A percentile compares a stretch with the other conserved stretches of the same genome.
Evolutionary conservation across 2,113 vertebrate genomes (phyloP).

Genomic region (Galbula dea): DNA sequence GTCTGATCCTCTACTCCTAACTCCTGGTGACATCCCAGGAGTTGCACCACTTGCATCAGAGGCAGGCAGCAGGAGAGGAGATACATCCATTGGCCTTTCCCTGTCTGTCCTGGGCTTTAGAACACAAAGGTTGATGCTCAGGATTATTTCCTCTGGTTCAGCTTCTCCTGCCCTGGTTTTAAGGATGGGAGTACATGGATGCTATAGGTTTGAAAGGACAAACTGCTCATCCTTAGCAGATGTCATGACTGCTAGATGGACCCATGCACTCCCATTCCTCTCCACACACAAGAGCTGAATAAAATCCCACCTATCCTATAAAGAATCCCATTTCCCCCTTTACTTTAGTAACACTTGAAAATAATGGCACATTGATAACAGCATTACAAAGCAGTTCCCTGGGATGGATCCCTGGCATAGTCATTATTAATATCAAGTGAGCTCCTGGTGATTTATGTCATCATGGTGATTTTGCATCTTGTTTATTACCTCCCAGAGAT

Average conservation of each 20-base stretch:
- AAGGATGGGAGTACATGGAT: neutral
- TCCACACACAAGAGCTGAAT: neutral
- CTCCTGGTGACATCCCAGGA: neutral
- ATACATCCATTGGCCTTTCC: neutral
- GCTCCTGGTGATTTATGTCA: conserved; percentile 37
- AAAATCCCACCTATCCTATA: neutral
- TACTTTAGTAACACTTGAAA: conserved; percentile 33
- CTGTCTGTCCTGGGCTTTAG: neutral
- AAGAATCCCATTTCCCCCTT: neutral
- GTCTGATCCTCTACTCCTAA: neutral
- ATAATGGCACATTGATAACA: conserved; percentile 36
- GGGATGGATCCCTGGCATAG: neutral
- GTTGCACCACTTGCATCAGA: fast-evolving
- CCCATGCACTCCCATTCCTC: neutral
- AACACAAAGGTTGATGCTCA: neutral
- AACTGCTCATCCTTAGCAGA: neutral
- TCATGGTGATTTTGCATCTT: conserved; percentile 66
- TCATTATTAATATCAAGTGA: conserved; percentile 33
- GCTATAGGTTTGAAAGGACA: neutral
- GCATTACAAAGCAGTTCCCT: conserved; percentile 33
- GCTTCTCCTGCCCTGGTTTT: neutral
- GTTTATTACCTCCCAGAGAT: conserved; percentile 66
- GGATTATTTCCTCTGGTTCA: neutral
- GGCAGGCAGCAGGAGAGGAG: neutral
- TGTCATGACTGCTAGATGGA: neutral